Evolutionary conservation across 1,140 invertebrate genomes (phyloP).

Genomic region (Campoletis sonorensis): DNA sequence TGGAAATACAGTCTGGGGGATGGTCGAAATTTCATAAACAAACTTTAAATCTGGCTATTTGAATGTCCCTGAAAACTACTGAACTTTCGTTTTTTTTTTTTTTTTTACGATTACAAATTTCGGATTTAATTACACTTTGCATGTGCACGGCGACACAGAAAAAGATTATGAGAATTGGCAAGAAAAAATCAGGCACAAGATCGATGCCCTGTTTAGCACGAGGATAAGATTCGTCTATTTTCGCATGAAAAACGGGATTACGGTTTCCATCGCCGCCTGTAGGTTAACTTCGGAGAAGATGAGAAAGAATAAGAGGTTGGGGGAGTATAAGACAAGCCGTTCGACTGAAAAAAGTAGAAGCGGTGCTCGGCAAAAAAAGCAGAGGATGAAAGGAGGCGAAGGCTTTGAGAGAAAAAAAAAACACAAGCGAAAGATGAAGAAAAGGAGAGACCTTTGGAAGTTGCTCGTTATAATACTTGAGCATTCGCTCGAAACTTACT

Average conservation of each 20-base stretch:
- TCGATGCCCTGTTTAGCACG: background rate
- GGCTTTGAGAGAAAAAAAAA: background rate
- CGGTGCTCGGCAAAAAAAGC: background rate
- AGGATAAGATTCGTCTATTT: background rate
- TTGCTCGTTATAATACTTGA: constrained; percentile 36
- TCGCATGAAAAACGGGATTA: constrained; percentile 24
- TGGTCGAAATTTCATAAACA: too few species aligned
- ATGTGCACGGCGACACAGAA: too few species aligned
- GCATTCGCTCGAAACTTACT: constrained; percentile 38
- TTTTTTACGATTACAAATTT: too few species aligned
- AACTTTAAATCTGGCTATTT: too few species aligned
- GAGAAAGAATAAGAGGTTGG: background rate
- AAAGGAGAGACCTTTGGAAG: constrained; percentile 26
- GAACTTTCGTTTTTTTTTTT: too few species aligned
- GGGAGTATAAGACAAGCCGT: background rate
- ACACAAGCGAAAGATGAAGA: background rate
- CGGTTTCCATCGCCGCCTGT: constrained; percentile 15
- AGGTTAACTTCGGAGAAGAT: constrained; percentile 10
- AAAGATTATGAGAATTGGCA: background rate
- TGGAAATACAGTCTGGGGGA: too few species aligned
- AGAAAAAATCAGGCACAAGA: background rate
- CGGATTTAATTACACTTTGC: too few species aligned
- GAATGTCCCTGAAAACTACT: too few species aligned
- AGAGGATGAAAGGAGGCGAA: background rate
- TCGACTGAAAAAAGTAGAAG: constrained; percentile 7